phyloP scores from a whole-genome alignment of 2,113 vertebrate genomes.

The Dipodomys spectabilis region DNA sequence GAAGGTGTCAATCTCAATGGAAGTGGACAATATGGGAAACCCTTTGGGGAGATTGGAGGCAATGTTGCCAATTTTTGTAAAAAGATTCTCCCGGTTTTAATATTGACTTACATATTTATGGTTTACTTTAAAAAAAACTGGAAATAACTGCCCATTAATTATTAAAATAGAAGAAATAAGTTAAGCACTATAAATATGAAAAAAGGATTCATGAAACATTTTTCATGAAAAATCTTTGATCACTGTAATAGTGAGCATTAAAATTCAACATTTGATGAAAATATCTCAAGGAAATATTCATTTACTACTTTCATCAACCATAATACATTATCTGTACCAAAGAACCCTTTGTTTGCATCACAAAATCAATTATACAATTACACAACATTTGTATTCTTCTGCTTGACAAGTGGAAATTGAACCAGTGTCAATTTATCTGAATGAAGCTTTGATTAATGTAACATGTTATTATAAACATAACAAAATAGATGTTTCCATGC shows the following conservation, averaged over 20 bases:
- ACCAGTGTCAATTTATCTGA: constrained; percentile 59
- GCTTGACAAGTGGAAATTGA: constrained; percentile 67
- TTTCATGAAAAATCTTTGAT: neutral
- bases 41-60: neutral
- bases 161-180: no score
- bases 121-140: no score
- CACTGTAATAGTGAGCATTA: neutral
- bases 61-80: neutral
- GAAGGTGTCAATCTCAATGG: neutral
- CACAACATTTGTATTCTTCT: constrained; percentile 59
- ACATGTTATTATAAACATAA: constrained; percentile 51
- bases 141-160: no score
- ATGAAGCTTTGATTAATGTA: constrained; percentile 54
- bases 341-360: constrained; percentile 43
- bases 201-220: neutral
- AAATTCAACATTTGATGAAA: constrained; percentile 18
- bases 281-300: constrained; percentile 49
- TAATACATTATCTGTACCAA: constrained; percentile 67
- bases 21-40: neutral
- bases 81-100: neutral
- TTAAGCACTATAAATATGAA: neutral
- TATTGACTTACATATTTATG: neutral
- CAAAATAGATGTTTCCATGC: constrained; percentile 36
- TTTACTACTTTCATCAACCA: constrained; percentile 55
- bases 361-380: constrained; percentile 71